These are phyloP conservation scores for Tinamus major DNA, from an alignment of 2,797 vertebrate species.

Conservation along the genomic window DNA sequence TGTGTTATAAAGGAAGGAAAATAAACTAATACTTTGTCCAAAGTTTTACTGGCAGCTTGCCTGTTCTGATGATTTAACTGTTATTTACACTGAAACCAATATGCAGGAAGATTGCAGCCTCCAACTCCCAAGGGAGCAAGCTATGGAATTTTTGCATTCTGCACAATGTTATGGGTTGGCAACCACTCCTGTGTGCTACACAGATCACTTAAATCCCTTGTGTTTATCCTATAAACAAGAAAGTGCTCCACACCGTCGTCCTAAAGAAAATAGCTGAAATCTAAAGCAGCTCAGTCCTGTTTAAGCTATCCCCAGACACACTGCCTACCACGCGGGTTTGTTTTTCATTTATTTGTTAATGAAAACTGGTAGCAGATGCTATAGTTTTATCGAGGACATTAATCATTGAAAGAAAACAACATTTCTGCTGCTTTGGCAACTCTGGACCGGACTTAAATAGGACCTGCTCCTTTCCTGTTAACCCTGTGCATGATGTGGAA, in stretches of 20 bases:
- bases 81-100: constrained; percentile 65
- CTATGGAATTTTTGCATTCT: constrained; percentile 58
- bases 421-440: constrained; percentile 60
- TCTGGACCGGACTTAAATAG: constrained; percentile 40
- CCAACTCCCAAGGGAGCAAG: constrained; percentile 21
- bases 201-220: constrained; percentile 67
- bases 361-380: constrained; percentile 74
- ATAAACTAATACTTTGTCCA: constrained; percentile 31
- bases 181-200: constrained; percentile 60
- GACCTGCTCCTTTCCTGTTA: constrained; percentile 37
- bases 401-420: constrained; percentile 66
- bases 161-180: constrained; percentile 79
- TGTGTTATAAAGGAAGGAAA: not conserved
- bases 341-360: constrained; percentile 80
- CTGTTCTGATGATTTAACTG: constrained; percentile 60
- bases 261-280: constrained; percentile 78
- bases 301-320: constrained; percentile 79
- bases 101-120: constrained; percentile 46
- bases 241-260: constrained; percentile 76
- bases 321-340: constrained; percentile 72
- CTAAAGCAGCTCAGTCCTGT: constrained; percentile 81
- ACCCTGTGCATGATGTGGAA: not conserved
- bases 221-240: constrained; percentile 85
- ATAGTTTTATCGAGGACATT: constrained; percentile 65
- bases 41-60: constrained; percentile 33